Base-by-base conservation (phyloP, 2,888 invertebrate species). In the Tyria jacobaeae region DNA sequence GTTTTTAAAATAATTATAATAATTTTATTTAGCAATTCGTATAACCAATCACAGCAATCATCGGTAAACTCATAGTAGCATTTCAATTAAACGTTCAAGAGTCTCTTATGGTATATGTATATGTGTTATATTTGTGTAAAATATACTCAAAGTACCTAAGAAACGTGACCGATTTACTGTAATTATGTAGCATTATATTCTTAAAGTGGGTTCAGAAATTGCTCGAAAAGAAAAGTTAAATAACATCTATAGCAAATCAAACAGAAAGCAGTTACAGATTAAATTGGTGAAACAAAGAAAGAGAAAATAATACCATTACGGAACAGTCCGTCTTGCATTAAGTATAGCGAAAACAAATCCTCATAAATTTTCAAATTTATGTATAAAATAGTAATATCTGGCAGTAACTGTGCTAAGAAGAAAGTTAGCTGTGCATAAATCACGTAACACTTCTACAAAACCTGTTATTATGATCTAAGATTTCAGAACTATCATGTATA, bases 321-420 rank as follows among this genome's bases (percentile, higher is more conserved):
- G n/a, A 76, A 78, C 69, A 73, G 60, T 47, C 65, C 77, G 69
- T 68, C 63, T 64, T 70, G 64, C 69, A 79, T 70, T 79, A 81
- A 86, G 68, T 78, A 77, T 76, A 85, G 81, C 82, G 79, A 70
- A 74, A 71, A 75, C 63, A 44, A 25, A 27, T 9, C n/a, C 7
- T 49, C n/a, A 27, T 54, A 4, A 52, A 41, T 31, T 17, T 35
- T 49, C 21, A 41, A 44, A 44, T 50, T 21, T 41, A 34, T 50
- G 44, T 35, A 51, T 59, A 47, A 41, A 37, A 59, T 47, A 27
- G 34, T 60, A 35, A 60, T 54, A 62, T 44, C 24, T 31, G 25
- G 12, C 39, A 39, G 44, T 58, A 69, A 73, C 51, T 52, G 67
- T 66, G 52, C 59, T 65, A 71, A 60, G 56, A 67, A 27, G 57